Conservation (phyloP, 2,797 vertebrate genomes). For the Spatula clypeata region DNA sequence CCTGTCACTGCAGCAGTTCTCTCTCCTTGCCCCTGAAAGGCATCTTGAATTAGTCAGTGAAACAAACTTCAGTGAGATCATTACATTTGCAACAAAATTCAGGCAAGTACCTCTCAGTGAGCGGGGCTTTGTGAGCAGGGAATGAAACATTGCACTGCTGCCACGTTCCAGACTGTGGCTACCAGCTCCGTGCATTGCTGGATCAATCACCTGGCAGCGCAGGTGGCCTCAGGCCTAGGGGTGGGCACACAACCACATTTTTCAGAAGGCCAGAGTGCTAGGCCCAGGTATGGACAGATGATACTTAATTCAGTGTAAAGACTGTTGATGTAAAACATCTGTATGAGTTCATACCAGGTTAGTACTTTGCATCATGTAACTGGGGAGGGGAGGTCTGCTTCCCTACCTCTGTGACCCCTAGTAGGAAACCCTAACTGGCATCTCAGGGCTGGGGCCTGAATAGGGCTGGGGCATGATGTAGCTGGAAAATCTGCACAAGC, state of each 20-base stretch:
- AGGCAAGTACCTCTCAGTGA: background rate
- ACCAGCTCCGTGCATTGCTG: background rate
- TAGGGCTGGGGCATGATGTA: accelerated
- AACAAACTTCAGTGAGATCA: background rate
- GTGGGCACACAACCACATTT: background rate
- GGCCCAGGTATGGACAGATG: background rate
- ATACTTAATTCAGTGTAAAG: background rate
- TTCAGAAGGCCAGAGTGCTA: background rate
- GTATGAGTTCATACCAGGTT: background rate
- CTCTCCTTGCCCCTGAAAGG: background rate
- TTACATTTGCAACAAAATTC: background rate
- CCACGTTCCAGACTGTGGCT: accelerated
- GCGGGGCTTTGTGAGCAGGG: background rate
- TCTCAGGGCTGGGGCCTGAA: background rate
- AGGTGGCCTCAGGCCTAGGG: background rate
- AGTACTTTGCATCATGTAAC: background rate
- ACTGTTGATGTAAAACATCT: background rate
- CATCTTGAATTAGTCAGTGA: background rate
- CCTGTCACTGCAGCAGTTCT: background rate
- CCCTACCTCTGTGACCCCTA: background rate
- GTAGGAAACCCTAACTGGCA: background rate
- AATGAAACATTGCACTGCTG: background rate
- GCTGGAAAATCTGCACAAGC: accelerated
- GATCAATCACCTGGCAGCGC: background rate
- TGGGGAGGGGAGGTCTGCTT: background rate